Evolutionary conservation across 2,888 invertebrate genomes (phyloP).

Genomic region (Calephelis perditalis): DNA sequence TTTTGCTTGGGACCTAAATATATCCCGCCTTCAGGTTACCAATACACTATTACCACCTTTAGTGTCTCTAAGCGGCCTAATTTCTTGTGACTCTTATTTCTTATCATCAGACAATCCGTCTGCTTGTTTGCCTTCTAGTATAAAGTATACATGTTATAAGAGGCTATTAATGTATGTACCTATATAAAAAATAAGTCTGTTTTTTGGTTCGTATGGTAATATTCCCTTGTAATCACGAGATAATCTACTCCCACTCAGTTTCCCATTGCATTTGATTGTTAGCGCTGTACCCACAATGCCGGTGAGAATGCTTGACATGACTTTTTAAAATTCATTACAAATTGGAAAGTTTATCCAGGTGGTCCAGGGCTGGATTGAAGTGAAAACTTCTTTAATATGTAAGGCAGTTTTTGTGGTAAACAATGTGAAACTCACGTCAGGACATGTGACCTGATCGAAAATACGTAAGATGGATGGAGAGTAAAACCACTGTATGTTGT

Average conservation of each 20-base stretch:
- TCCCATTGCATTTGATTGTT: constrained; percentile 28
- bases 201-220: constrained; percentile 49
- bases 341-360: constrained; percentile 21
- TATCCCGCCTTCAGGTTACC: too few species aligned
- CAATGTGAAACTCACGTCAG: not conserved
- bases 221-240: constrained; percentile 64
- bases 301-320: constrained; percentile 15
- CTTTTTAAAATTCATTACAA: constrained; percentile 25
- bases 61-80: too few species aligned
- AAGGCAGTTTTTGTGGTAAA: not conserved
- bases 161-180: too few species aligned
- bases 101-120: too few species aligned
- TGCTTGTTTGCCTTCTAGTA: too few species aligned
- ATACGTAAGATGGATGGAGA: too few species aligned
- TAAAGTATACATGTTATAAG: too few species aligned
- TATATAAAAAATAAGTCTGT: constrained; percentile 36
- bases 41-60: too few species aligned
- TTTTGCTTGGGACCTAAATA: too few species aligned
- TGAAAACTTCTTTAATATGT: not conserved
- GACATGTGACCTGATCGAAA: too few species aligned
- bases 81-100: too few species aligned
- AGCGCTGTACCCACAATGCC: constrained; percentile 10
- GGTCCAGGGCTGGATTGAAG: not conserved
- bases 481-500: too few species aligned
- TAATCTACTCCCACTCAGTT: constrained; percentile 59